Percentiles rank a stretch among this genome's conserved stretches.
Evolutionary conservation across 2,888 invertebrate species (phyloP).

Genomic region (Graphium colonna): DNA sequence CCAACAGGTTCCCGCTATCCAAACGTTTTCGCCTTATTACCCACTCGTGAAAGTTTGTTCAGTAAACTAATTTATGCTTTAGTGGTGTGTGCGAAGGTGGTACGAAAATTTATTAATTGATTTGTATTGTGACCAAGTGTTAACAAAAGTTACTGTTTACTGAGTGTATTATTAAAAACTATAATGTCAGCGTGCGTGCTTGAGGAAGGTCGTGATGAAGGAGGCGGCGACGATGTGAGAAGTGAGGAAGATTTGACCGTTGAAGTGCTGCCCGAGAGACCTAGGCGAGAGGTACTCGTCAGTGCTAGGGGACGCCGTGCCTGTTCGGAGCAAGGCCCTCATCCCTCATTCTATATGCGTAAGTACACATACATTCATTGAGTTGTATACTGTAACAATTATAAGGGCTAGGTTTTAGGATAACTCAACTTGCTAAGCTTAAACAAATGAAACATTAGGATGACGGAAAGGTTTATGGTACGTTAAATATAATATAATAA

Average conservation of each 20-base stretch:
- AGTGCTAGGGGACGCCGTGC: slow-evolving; percentile 81
- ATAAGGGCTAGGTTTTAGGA: too few species aligned
- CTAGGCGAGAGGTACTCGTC: slow-evolving; percentile 74
- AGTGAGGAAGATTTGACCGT: slow-evolving; percentile 37
- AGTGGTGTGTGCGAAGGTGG: slow-evolving; percentile 1
- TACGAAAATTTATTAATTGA: too few species aligned
- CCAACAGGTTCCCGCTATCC: neutral
- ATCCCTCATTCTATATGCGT: slow-evolving; percentile 73
- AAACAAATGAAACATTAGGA: too few species aligned
- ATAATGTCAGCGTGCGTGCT: slow-evolving; percentile 68
- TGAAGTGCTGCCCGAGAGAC: slow-evolving; percentile 59
- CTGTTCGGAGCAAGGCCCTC: slow-evolving; percentile 86
- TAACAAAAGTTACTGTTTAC: neutral
- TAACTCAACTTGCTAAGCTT: too few species aligned
- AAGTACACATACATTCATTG: too few species aligned
- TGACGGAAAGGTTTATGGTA: too few species aligned
- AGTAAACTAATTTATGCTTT: slow-evolving; percentile 19
- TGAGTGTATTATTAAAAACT: neutral
- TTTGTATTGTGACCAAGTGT: neutral
- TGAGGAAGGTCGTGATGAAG: slow-evolving; percentile 63
- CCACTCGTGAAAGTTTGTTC: slow-evolving; percentile 8
- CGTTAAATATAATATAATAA: too few species aligned
- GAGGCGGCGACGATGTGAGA: slow-evolving; percentile 29
- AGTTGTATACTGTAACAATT: neutral
- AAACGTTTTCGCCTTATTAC: slow-evolving; percentile 4